These are phyloP conservation scores for Pogonognathellus flavescens DNA, from an alignment of 1,140 invertebrate genomes.

Conservation along the genomic window DNA sequence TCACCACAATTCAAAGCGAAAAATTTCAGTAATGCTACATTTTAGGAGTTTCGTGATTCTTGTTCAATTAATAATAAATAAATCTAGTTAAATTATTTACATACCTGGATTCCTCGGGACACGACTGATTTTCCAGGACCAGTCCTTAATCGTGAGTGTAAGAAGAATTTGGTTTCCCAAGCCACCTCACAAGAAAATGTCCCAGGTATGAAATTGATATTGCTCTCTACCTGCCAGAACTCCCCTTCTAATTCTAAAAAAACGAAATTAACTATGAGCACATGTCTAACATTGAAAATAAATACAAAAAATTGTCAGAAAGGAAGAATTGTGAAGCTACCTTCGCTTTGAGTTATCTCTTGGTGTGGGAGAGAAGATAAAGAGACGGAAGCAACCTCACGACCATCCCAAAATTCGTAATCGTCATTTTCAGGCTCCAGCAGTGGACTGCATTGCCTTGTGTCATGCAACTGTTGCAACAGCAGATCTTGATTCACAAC, in stretches of 20 bases:
- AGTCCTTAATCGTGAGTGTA: conserved; percentile 82
- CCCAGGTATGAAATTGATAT: conserved; percentile 73
- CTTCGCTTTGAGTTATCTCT: not conserved
- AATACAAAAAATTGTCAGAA: not conserved
- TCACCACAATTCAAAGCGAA: no score
- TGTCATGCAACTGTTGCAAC: conserved; percentile 80
- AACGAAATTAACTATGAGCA: not conserved
- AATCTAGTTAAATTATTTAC: no score
- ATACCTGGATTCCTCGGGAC: conserved; percentile 75
- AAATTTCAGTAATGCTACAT: conserved; percentile 5
- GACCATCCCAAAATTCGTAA: conserved; percentile 69
- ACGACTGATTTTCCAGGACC: conserved; percentile 75
- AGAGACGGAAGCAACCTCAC: not conserved
- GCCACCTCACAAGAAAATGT: conserved; percentile 82
- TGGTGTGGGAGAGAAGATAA: not conserved
- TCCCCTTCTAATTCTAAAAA: conserved; percentile 2
- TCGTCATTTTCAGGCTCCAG: conserved; percentile 80
- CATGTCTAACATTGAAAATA: not conserved
- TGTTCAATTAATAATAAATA: no score
- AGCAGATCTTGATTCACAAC: conserved; percentile 82
- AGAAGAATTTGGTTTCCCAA: conserved; percentile 79
- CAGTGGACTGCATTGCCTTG: conserved; percentile 78
- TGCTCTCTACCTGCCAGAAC: conserved; percentile 10
- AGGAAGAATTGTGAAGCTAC: not conserved
- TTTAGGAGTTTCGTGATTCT: no score